Evolutionary conservation across 2,113 vertebrate genomes (phyloP), one percentile per base, ranked within the genome.

Genomic region (Pachypanchax playfairii): DNA sequence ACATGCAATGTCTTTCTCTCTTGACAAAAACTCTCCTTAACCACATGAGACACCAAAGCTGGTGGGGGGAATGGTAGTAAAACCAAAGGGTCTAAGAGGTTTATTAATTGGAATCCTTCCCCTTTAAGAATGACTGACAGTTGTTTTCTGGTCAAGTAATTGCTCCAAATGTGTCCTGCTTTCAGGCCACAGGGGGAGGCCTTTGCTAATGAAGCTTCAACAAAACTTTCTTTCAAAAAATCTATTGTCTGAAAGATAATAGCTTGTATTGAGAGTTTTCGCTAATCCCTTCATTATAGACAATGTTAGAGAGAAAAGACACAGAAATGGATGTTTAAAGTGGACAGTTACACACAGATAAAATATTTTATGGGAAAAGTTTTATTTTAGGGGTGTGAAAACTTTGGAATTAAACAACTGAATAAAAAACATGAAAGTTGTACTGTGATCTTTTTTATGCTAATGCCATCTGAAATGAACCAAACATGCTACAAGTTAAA

Each of bases 111-210:
- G 91, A 89, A 90, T 94, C 92, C 94, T 94, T 88, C 91, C 94
- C 93, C 89, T 92, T 94, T 95, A 95, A 95, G 94, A 94, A 94
- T 96, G 94, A 96, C 92, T 95, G 95, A 93, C 95, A 93, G 92
- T 91, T 93, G 93, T 93, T 93, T 92, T 93, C 92, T 92, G 92
- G 91, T 91, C 90, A 92, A 94, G 93, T 95, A 95, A 95, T 96
- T 95, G 94, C 93, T 92, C 92, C 93, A 94, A 95, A 94, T 92
- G 92, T 92, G 89, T 89, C 91, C 91, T 85, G 87, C 86, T 90
- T 87, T 91, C 88, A 86, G 77, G 82, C 86, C 89, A 83, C 91
- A 91, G 91, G 90, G 89, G 89, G 91, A 91, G 91, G 92, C 85
- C 92, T 85, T 87, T 88, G 88, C 84, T 92, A 92, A 93, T 88